Conservation (phyloP, 2,113 vertebrate species). For the Embiotoca jacksoni region DNA sequence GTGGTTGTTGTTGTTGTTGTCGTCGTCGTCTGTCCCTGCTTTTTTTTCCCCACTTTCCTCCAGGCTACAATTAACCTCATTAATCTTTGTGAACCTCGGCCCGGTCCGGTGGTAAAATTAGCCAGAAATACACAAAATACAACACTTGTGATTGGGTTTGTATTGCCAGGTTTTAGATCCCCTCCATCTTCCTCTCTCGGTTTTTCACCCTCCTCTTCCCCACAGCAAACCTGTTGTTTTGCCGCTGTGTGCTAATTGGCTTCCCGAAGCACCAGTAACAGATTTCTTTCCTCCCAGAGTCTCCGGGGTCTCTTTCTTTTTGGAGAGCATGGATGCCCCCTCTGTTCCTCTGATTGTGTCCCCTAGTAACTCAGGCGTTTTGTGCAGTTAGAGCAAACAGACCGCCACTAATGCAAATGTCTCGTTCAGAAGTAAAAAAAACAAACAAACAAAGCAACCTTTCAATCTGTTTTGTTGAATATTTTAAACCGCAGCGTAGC, state of each 20-base stretch:
- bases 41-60: neutral
- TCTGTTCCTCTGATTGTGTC: conserved; percentile 44
- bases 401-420: conserved; percentile 60
- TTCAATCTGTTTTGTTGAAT: conserved; percentile 60
- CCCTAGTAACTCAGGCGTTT: conserved; percentile 33
- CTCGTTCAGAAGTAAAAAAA: conserved; percentile 21
- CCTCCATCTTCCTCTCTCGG: too few relatives aligned
- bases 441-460: neutral
- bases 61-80: conserved; percentile 10
- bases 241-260: conserved; percentile 61
- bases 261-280: conserved; percentile 35
- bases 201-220: neutral
- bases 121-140: too few relatives aligned
- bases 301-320: conserved; percentile 29
- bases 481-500: conserved; percentile 36
- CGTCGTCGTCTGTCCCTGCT: too few relatives aligned
- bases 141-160: too few relatives aligned
- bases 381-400: conserved; percentile 48
- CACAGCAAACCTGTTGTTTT: conserved; percentile 19
- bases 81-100: neutral
- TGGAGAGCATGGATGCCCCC: conserved; percentile 33
- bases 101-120: too few relatives aligned
- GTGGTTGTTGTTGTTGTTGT: neutral
- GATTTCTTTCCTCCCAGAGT: conserved; percentile 12
- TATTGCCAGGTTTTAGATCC: too few relatives aligned